Evolutionary conservation across 2,113 vertebrate species (phyloP), one percentile per base, ranked within the genome.

Genomic region (Chloropsis cyanopogon): DNA sequence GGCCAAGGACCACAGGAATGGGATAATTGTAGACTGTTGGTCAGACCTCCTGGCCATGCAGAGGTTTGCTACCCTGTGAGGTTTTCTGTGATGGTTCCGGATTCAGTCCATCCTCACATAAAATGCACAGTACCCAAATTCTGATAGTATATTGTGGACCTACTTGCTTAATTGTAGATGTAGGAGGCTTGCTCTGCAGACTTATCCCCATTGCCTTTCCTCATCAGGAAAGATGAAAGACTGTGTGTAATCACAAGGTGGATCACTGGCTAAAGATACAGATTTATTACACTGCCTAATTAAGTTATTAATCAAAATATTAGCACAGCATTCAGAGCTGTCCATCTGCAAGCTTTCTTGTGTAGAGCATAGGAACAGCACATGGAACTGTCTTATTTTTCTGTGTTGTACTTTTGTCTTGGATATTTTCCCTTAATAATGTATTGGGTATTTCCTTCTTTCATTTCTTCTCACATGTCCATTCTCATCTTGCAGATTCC

Each of bases 401-500:
- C 46, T 66, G 4, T n/a, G 35, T 65, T 50, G 29, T 21, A 29
- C 22, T 82, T 86, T 21, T 86, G 28, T 66, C 61, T 46, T 69
- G 50, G 26, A 18, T 75, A 49, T 92, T 68, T 82, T 69, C 63
- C 69, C 39, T 56, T 88, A 28, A 37, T 61, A 42, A n/a, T 2
- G 7, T n/a, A 23, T 47, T 44, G n/a, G 7, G 7, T 83, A 37
- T 37, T 86, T 94, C 41, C 57, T 59, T 66, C 61, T 80, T 63
- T 61, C 88, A 41, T 60, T 57, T 68, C 28, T 63, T 50, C 63
- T 93, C 78, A 87, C 2, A 0, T 53, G 14, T 46, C 18, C 4
- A 2, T 91, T 93, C 60, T 96, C 46, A 24, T 86, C 56, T 60
- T 97, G 53, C 96, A 99, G 99, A 94, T 98, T 99, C 96, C 98